Conservation (phyloP, 2,113 vertebrate genomes). For the Etheostoma spectabile region DNA sequence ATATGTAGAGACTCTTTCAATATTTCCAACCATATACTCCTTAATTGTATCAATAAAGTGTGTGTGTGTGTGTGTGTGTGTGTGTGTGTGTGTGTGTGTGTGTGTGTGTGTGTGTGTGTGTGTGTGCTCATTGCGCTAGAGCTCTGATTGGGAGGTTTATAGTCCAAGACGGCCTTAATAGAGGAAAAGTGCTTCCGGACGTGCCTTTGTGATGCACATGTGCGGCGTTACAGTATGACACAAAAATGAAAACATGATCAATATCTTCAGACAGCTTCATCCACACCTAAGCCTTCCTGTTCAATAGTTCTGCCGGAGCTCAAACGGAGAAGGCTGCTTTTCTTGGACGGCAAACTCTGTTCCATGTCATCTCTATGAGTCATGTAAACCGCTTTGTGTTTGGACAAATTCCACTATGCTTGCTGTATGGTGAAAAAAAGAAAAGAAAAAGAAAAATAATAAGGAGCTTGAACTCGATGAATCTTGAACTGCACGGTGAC, state of each 20-base stretch:
- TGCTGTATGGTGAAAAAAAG: conserved; percentile 3
- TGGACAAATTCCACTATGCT: not conserved
- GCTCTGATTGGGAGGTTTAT: conserved; percentile 46
- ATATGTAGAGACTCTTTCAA: conserved; percentile 68
- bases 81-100: too few species aligned
- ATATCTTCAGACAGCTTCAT: conserved; percentile 46
- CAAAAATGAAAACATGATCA: conserved; percentile 60
- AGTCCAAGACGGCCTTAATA: conserved; percentile 35
- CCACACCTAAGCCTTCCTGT: conserved; percentile 58
- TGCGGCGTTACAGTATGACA: conserved; percentile 47
- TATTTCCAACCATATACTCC: conserved; percentile 71
- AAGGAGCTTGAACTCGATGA: conserved; percentile 14
- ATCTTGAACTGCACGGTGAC: conserved; percentile 28
- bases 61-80: not conserved
- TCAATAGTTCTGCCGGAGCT: conserved; percentile 42
- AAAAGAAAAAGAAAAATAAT: not conserved
- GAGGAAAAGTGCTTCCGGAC: conserved; percentile 56
- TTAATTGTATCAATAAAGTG: conserved; percentile 72
- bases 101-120: too few species aligned
- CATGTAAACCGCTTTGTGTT: conserved; percentile 31
- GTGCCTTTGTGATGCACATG: conserved; percentile 53
- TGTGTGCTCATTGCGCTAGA: conserved; percentile 1
- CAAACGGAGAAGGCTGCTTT: conserved; percentile 56
- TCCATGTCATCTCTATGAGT: conserved; percentile 37
- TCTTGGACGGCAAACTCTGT: conserved; percentile 53